Percentiles rank a stretch among this genome's conserved stretches.
phyloP scores from a whole-genome alignment of 2,113 vertebrate genomes.

The Pachycephala philippinensis region DNA sequence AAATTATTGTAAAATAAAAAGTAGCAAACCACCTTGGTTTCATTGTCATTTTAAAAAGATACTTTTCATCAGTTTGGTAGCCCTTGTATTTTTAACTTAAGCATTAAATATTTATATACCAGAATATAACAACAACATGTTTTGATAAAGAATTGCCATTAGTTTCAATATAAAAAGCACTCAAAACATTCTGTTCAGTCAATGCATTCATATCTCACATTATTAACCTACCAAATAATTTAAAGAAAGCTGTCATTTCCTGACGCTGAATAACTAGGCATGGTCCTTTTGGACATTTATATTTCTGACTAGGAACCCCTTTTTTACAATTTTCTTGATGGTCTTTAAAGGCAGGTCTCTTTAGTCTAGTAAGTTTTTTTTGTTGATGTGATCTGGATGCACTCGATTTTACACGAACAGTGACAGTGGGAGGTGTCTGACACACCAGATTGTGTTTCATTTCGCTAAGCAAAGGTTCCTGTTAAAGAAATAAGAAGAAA shows the following conservation, averaged over 20 bases:
- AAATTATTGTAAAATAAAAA: background rate
- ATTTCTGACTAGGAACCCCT: slow-evolving; percentile 49
- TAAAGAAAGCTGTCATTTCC: slow-evolving; percentile 93
- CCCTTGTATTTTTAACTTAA: background rate
- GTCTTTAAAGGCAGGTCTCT: slow-evolving; percentile 70
- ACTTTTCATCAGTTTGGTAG: background rate
- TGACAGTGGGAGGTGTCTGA: slow-evolving; percentile 77
- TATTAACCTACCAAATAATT: slow-evolving; percentile 84
- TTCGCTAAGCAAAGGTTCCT: slow-evolving; percentile 58
- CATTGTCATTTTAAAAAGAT: background rate
- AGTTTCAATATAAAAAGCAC: background rate
- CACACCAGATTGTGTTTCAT: slow-evolving; percentile 76
- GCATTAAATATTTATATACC: background rate
- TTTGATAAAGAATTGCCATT: background rate
- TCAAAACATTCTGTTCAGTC: background rate
- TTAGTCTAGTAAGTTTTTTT: slow-evolving; percentile 69
- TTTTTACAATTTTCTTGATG: slow-evolving; percentile 63
- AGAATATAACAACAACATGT: background rate
- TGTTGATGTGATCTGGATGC: slow-evolving; percentile 70
- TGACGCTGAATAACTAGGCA: slow-evolving; percentile 81
- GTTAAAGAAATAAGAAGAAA: slow-evolving; percentile 63
- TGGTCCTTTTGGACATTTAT: slow-evolving; percentile 59
- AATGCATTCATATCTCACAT: background rate
- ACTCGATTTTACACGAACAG: slow-evolving; percentile 72
- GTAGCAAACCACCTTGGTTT: background rate